phyloP scores from a whole-genome alignment of 2,113 vertebrate genomes.

The Hystrix brachyura region DNA sequence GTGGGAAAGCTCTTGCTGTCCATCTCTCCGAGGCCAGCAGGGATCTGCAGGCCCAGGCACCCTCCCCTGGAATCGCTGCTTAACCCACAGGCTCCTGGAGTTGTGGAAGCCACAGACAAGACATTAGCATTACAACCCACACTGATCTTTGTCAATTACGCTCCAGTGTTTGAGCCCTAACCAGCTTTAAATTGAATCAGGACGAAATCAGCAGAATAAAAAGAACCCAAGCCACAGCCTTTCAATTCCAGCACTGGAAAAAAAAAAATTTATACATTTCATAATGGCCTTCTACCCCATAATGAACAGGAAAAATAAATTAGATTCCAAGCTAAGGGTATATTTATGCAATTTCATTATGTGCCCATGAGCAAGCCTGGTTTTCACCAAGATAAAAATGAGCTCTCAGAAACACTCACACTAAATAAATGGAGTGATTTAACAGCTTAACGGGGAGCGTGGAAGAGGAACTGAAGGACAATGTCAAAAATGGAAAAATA shows the following conservation, averaged over 20 bases:
- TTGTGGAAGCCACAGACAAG: slow-evolving; percentile 64
- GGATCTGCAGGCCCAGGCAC: rapidly evolving
- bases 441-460: slow-evolving; percentile 89
- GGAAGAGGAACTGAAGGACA: slow-evolving; percentile 87
- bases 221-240: slow-evolving; percentile 88
- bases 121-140: slow-evolving; percentile 84
- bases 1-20: rapidly evolving
- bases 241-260: slow-evolving; percentile 88
- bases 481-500: slow-evolving; percentile 87
- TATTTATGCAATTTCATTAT: slow-evolving; percentile 93
- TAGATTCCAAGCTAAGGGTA: slow-evolving; percentile 92
- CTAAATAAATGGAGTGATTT: slow-evolving; percentile 94
- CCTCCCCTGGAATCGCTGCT: background rate
- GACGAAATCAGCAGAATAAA: slow-evolving; percentile 89
- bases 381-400: slow-evolving; percentile 92
- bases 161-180: slow-evolving; percentile 88
- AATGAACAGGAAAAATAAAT: slow-evolving; percentile 95
- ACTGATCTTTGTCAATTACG: slow-evolving; percentile 89
- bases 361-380: slow-evolving; percentile 91
- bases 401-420: slow-evolving; percentile 91
- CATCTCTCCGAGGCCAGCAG: rapidly evolving
- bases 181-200: slow-evolving; percentile 91
- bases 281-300: slow-evolving; percentile 92
- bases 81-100: background rate
- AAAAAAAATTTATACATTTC: slow-evolving; percentile 89